Percentiles rank a stretch among this genome's conserved stretches.
Evolutionary conservation across 53 echinoderm and acorn worm genomes (phyloP).

Genomic region (Henricia sp.): DNA sequence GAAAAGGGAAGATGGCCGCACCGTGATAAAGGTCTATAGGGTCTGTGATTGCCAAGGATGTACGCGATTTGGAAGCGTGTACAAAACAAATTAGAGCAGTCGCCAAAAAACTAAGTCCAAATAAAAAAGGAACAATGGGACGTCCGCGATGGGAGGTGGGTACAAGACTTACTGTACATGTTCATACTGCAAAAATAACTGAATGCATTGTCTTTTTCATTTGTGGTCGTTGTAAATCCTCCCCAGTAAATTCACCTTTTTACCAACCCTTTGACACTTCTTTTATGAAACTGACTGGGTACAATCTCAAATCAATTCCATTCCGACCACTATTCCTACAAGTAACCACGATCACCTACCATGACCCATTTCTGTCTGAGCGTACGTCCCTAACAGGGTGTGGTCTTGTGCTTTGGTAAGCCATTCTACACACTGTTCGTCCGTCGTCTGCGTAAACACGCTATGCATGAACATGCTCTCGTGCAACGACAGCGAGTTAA

Average conservation of each 20-base stretch:
- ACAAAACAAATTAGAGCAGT: too few relatives aligned
- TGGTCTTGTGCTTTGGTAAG: constrained; percentile 66
- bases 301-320: neutral
- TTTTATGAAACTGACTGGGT: too few relatives aligned
- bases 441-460: constrained; percentile 80
- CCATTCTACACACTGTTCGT: constrained; percentile 83
- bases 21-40: too few relatives aligned
- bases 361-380: constrained; percentile 97
- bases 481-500: constrained; percentile 67
- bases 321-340: too few relatives aligned
- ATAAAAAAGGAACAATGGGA: neutral
- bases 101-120: too few relatives aligned
- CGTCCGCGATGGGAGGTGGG: too few relatives aligned
- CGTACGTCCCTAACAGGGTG: constrained; percentile 90
- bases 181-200: neutral
- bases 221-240: neutral
- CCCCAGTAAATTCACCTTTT: neutral
- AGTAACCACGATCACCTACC: constrained; percentile 53
- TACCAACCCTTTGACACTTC: neutral
- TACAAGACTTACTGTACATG: neutral
- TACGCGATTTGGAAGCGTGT: too few relatives aligned
- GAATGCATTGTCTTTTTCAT: neutral
- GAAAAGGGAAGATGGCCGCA: too few relatives aligned
- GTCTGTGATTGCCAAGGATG: too few relatives aligned
- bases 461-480: constrained; percentile 86